Base-by-base conservation (phyloP, 2,113 vertebrate species). In the Microcebus griseorufus region DNA sequence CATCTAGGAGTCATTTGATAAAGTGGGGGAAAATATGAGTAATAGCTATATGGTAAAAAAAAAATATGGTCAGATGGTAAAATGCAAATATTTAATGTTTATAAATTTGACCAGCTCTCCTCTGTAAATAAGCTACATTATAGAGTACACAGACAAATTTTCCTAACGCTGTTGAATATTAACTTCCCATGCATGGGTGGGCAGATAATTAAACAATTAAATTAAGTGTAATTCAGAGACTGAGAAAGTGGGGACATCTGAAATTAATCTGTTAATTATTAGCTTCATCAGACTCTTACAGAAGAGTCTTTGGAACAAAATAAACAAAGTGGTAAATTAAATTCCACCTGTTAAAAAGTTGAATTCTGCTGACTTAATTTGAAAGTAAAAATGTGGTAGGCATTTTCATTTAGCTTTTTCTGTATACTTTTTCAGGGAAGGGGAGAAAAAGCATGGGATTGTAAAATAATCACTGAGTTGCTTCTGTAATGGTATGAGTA, bases 261-360 rank as follows among this genome's bases (percentile, higher is more conserved):
- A 97, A 96, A 90, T 94, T 97, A 95, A 97, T 94, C 91, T 94
- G 53, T 87, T 97, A 97, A 95, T 93, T 96, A 92, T 92, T 93
- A 95, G 84, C 83, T 90, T 18, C 18, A 95, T 83, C 70, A 48
- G 42, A 76, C 14, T 76, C 73, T 76, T 32, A 48, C 29, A 32
- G 70, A 95, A 85, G 39, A 94, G 64, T 95, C 70, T 93, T 98
- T 88, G 94, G 37, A 95, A 65, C 58, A 91, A 88, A 94, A 72
- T 67, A 75, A 95, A 93, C 55, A 93, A 93, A 80, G 73, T 95
- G 67, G 60, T 92, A 91, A 97, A 94, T 97, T 96, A 94, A 95
- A 95, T 92, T 96, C 83, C 39, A 97, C 67, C 58, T 85, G 23
- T 42, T 89, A 67, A 37, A 73, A 96, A 81, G 80, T 81, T 90